Base-by-base conservation (phyloP, 2,888 invertebrate genomes). In the Clostera curtula region DNA sequence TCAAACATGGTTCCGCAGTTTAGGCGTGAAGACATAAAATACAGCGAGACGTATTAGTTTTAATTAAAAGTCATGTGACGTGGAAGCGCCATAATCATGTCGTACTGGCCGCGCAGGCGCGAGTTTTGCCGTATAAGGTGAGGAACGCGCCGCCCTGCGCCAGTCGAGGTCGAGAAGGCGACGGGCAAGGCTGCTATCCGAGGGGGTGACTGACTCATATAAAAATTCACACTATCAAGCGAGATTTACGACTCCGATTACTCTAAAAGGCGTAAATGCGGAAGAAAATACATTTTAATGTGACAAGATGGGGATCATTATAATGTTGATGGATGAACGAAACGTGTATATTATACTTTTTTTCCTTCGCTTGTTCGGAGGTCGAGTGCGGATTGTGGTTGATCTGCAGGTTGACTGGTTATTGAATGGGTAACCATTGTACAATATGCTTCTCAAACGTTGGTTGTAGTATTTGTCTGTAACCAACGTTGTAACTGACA, bases 181-280 rank as follows among this genome's bases (percentile, higher is more conserved):
- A 38, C 52, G 16, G 31, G 49, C 58, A 58, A 68, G 67, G 67
- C 41, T 61, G 36, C 22, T 43, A 45, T 45, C 53, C 50, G 21
- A 36, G 49, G 64, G 66, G 75, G 75, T 75, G 60, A 75, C 59
- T 73, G 74, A 75, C 74, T 73, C 64, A 62, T 52, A 45, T 55
- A 56, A 62, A 68, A 67, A 65, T 62, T 67, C 61, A 63, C 67
- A 62, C 71, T 64, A 61, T 57, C 56, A 31, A 56, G 40, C 29
- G 48, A 60, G 62, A 73, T 72, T 71, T 63, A 69, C 57, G 49
- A 51, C 50, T 55, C 45, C 53, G 63, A 69, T 70, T 61, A 43
- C 61, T 61, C 51, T 45, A 55, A 46, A 56, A 46, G 55, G 62
- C 32, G 39, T 56, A 49, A 58, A 60, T 56, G 55, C 60, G 71